Conservation (phyloP, 2,797 vertebrate species). For the Microtus californicus region DNA sequence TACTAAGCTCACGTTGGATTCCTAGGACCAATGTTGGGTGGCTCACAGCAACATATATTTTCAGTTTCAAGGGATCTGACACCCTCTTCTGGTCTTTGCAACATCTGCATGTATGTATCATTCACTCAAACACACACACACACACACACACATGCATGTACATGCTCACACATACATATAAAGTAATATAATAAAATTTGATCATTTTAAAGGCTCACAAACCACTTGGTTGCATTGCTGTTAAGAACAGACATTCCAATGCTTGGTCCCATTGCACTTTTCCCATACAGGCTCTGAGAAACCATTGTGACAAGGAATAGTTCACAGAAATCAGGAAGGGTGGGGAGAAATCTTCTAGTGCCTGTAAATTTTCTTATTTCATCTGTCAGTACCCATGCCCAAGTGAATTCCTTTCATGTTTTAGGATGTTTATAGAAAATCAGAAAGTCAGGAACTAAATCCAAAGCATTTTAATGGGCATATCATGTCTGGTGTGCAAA, state of each 20-base stretch:
- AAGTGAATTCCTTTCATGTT: background rate
- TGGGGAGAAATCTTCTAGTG: accelerated
- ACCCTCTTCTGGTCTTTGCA: background rate
- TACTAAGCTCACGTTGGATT: background rate
- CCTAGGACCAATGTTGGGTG: background rate
- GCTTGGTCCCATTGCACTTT: background rate
- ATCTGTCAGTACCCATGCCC: background rate
- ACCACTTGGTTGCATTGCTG: no score
- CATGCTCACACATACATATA: background rate
- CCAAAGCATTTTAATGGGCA: background rate
- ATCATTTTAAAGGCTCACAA: background rate
- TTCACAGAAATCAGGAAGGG: background rate
- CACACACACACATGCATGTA: background rate
- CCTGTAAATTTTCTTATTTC: background rate
- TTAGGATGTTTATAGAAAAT: background rate
- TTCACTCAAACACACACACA: background rate
- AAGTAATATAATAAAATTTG: background rate
- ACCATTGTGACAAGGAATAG: background rate
- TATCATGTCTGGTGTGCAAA: background rate
- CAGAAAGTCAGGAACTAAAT: background rate
- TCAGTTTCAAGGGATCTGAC: background rate
- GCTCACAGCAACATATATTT: background rate
- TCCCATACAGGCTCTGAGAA: background rate
- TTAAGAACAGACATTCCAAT: background rate
- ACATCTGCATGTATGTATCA: background rate